A percentile compares a stretch with the other conserved stretches of the same genome.
phyloP scores from a whole-genome alignment of 2,113 vertebrate genomes.

The Percopsis transmontana region DNA sequence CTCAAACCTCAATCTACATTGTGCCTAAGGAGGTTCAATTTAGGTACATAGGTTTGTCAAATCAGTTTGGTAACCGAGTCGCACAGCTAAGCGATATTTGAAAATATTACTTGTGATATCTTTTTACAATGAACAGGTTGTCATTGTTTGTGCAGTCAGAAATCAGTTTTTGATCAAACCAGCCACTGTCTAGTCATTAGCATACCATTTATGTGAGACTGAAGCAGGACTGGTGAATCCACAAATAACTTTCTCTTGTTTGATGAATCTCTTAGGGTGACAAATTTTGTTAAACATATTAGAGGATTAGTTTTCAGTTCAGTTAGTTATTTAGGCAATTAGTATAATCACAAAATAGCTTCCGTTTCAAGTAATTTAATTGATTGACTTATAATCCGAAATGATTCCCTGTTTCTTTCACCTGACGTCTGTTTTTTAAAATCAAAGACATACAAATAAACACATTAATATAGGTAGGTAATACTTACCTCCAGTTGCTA shows the following conservation, averaged over 20 bases:
- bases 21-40: too few relatives aligned
- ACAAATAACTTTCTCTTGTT: slow-evolving; percentile 4
- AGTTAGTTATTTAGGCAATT: background rate
- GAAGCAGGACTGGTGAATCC: background rate
- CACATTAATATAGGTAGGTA: background rate
- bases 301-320: too few relatives aligned
- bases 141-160: background rate
- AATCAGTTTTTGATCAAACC: slow-evolving; percentile 29
- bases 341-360: background rate
- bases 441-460: background rate
- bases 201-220: slow-evolving; percentile 26
- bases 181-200: slow-evolving; percentile 10
- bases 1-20: too few relatives aligned
- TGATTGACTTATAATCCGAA: slow-evolving; percentile 10
- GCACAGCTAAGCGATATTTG: too few relatives aligned
- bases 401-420: slow-evolving; percentile 21
- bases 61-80: too few relatives aligned
- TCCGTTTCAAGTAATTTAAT: slow-evolving; percentile 4
- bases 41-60: too few relatives aligned
- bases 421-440: background rate
- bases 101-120: background rate
- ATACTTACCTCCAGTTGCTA: slow-evolving; percentile 89
- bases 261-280: background rate
- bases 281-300: background rate
- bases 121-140: background rate